Percentiles rank a stretch among this genome's conserved stretches.
phyloP scores from a whole-genome alignment of 2,113 vertebrate genomes.

The Pterocles gutturalis region DNA sequence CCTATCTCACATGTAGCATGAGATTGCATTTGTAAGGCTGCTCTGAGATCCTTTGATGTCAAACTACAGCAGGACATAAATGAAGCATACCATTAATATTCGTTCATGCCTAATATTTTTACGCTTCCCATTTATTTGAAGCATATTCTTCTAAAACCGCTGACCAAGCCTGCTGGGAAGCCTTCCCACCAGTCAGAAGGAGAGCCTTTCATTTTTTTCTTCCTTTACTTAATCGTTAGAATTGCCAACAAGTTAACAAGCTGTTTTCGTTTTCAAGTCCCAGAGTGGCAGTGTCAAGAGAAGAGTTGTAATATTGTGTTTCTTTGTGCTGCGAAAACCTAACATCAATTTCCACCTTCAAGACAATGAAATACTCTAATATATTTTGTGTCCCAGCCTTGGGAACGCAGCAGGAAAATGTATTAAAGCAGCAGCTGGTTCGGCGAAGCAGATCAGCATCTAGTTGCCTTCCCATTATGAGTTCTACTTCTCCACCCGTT shows the following conservation, averaged over 20 bases:
- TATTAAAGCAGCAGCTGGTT: not conserved
- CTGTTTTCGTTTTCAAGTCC: conserved; percentile 11
- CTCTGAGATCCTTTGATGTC: conserved; percentile 49
- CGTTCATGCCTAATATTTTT: conserved; percentile 31
- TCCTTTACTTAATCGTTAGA: not conserved
- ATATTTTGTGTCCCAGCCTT: not conserved
- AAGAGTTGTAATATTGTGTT: not conserved
- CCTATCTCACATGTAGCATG: not conserved
- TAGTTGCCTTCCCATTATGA: not conserved
- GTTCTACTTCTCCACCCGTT: not conserved
- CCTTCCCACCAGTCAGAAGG: not conserved
- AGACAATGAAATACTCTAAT: not conserved
- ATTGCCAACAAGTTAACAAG: conserved; percentile 27
- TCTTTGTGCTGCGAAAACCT: not conserved
- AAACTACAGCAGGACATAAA: conserved; percentile 14
- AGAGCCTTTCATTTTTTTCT: not conserved
- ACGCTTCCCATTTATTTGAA: not conserved
- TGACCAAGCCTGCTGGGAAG: conserved; percentile 18
- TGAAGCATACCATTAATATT: conserved; percentile 35
- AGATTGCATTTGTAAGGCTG: conserved; percentile 39
- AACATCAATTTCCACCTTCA: conserved; percentile 4
- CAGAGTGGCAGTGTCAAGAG: not conserved
- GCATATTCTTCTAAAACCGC: not conserved
- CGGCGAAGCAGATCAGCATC: not conserved
- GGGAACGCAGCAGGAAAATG: not conserved